phyloP scores from a whole-genome alignment of 2,888 invertebrate genomes.

The Nematopogon swammerdamellus region DNA sequence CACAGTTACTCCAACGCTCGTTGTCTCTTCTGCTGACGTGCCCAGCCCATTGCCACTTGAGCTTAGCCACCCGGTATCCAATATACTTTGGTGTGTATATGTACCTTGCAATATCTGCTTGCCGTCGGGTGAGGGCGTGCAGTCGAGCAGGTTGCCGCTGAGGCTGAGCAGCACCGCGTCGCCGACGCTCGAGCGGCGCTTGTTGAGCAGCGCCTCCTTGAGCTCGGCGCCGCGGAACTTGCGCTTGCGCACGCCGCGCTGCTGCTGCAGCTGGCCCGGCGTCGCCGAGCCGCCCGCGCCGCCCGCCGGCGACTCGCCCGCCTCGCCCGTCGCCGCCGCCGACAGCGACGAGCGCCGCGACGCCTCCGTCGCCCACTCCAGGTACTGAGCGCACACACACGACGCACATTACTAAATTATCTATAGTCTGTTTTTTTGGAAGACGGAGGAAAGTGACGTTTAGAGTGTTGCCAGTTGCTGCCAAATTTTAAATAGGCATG shows the following conservation, averaged over 20 bases:
- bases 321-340: conserved; percentile 16
- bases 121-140: conserved; percentile 79
- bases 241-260: conserved; percentile 66
- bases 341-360: conserved; percentile 49
- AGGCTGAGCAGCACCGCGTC: conserved; percentile 82
- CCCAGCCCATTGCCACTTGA: too few relatives aligned
- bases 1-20: too few relatives aligned
- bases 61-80: too few relatives aligned
- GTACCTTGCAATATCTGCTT: conserved; percentile 55
- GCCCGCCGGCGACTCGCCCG: conserved; percentile 8
- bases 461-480: too few relatives aligned
- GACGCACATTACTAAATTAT: too few relatives aligned
- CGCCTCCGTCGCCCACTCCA: conserved; percentile 29
- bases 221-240: conserved; percentile 60
- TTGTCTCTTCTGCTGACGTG: too few relatives aligned
- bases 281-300: conserved; percentile 13
- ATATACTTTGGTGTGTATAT: too few relatives aligned
- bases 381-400: conserved; percentile 29
- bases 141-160: conserved; percentile 86
- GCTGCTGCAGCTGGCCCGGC: conserved; percentile 32
- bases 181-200: conserved; percentile 82
- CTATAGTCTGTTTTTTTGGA: too few relatives aligned
- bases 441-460: too few relatives aligned
- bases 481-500: too few relatives aligned
- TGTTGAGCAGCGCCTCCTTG: conserved; percentile 55